Conservation (phyloP, 2,113 vertebrate species). For the Azemiops feae region DNA sequence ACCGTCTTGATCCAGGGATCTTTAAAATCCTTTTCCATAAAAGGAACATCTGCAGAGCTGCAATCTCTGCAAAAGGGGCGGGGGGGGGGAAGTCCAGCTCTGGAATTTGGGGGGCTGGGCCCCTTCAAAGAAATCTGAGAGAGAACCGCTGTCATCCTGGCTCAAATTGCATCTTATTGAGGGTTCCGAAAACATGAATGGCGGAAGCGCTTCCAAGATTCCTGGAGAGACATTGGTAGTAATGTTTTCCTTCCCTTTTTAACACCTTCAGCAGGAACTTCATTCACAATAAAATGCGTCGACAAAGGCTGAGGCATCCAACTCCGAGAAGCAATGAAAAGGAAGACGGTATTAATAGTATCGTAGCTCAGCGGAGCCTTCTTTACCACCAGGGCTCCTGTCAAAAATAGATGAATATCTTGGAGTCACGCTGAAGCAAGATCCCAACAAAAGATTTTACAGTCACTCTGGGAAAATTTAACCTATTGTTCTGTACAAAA, state of each 20-base stretch:
- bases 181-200: not conserved
- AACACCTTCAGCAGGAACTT: not conserved
- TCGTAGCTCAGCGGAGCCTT: conserved; percentile 8
- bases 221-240: not conserved
- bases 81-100: not conserved
- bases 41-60: not conserved
- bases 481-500: not conserved
- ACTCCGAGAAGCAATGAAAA: not conserved
- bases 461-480: not conserved
- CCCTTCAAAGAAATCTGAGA: not conserved
- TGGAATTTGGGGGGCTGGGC: not conserved
- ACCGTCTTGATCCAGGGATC: not conserved
- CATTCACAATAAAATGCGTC: not conserved
- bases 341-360: not conserved
- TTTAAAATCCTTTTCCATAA: not conserved
- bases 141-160: not conserved
- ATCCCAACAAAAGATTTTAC: not conserved
- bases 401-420: not conserved
- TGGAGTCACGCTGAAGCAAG: not conserved
- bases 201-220: not conserved
- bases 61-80: not conserved
- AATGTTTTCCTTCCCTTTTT: not conserved
- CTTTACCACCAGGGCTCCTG: not conserved
- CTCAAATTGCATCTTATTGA: not conserved
- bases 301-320: conserved; percentile 1